Evolutionary conservation across 2,888 invertebrate genomes (phyloP).

Genomic region (Lithophane ornitopus): DNA sequence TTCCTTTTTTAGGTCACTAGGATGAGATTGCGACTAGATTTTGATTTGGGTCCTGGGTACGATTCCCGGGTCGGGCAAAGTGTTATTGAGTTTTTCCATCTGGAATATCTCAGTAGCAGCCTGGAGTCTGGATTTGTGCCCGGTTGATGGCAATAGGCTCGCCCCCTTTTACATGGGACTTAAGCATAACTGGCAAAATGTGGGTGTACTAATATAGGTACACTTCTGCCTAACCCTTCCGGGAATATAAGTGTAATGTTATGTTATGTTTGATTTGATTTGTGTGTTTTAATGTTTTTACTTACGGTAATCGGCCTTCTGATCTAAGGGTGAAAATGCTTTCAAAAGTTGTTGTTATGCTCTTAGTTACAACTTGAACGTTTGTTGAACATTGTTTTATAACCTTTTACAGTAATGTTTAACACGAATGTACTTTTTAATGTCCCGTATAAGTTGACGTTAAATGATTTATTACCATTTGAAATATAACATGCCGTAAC

Average conservation of each 20-base stretch:
- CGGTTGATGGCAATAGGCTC: too few species aligned
- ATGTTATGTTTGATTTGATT: too few species aligned
- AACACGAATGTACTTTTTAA: constrained; percentile 47
- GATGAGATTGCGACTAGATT: neutral
- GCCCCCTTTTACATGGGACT: too few species aligned
- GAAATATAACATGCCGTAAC: constrained; percentile 44
- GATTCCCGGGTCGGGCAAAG: too few species aligned
- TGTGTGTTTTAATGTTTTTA: neutral
- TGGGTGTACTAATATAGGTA: too few species aligned
- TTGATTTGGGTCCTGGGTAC: neutral
- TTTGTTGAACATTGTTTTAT: constrained; percentile 33
- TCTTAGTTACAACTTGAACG: constrained; percentile 3
- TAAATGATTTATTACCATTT: constrained; percentile 54
- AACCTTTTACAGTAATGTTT: constrained; percentile 39
- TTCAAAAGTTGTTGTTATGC: neutral
- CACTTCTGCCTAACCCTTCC: too few species aligned
- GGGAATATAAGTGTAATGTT: too few species aligned
- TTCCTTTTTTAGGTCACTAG: neutral
- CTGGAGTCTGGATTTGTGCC: too few species aligned
- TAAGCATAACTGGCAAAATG: too few species aligned
- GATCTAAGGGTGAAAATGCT: neutral
- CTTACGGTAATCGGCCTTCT: too few species aligned
- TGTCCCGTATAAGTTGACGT: constrained; percentile 48
- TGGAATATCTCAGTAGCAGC: too few species aligned
- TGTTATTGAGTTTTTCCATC: too few species aligned